Percentiles rank a stretch among this genome's conserved stretches.
Evolutionary conservation across 35 echinoderm and acorn worm species (phyloP).

Genomic region (Patiria miniata): DNA sequence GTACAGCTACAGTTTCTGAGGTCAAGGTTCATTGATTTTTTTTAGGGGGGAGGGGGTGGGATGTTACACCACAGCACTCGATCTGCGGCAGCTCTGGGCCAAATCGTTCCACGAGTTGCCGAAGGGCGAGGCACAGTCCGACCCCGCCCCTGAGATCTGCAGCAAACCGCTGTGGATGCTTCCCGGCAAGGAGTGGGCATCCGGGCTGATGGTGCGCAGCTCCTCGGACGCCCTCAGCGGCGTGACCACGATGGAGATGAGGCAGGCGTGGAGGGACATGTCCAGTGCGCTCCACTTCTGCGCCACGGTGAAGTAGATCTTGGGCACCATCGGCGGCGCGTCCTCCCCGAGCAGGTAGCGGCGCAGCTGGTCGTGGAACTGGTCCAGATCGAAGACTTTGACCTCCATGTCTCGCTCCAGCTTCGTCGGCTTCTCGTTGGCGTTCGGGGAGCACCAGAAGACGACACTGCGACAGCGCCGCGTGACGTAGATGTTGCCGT

Average conservation of each 20-base stretch:
- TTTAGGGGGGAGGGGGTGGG: not conserved
- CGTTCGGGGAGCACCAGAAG: conserved; percentile 42
- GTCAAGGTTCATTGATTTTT: not conserved
- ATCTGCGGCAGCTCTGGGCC: not conserved
- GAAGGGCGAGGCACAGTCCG: conserved; percentile 8
- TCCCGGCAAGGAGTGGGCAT: conserved; percentile 64
- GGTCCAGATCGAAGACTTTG: conserved; percentile 73
- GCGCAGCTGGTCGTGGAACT: conserved; percentile 63
- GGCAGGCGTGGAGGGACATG: conserved; percentile 67
- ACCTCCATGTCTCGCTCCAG: conserved; percentile 65
- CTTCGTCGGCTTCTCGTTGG: conserved; percentile 35
- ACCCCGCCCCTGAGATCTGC: conserved; percentile 64
- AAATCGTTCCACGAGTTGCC: conserved; percentile 3
- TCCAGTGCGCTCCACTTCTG: conserved; percentile 68
- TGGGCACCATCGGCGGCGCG: conserved; percentile 56
- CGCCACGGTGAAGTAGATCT: conserved; percentile 82
- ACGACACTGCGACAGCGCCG: conserved; percentile 66
- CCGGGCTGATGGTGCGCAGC: conserved; percentile 68
- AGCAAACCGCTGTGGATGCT: conserved; percentile 81
- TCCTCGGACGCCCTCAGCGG: conserved; percentile 72
- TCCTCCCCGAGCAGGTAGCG: conserved; percentile 42
- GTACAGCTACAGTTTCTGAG: not conserved
- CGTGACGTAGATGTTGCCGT: conserved; percentile 59
- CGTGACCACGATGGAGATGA: conserved; percentile 79
- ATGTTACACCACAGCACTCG: not conserved